phyloP scores from a whole-genome alignment of 2,888 invertebrate species.

The Odontocolon sp. region DNA sequence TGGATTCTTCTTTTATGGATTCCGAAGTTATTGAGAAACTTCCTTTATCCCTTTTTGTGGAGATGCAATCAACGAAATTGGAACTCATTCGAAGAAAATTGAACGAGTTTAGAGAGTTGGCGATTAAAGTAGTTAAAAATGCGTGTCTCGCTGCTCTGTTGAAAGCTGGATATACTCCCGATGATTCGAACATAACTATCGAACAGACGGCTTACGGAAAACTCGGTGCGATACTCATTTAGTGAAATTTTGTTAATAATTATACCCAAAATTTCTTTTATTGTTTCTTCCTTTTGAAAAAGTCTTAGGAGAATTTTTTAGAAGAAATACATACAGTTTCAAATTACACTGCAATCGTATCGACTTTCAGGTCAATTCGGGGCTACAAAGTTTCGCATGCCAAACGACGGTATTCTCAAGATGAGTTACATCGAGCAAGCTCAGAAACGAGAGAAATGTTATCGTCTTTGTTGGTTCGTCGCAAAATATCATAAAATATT shows the following conservation, averaged over 20 bases:
- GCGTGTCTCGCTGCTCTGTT: slow-evolving; percentile 90
- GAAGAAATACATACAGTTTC: background rate
- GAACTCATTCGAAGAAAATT: slow-evolving; percentile 80
- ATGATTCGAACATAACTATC: slow-evolving; percentile 84
- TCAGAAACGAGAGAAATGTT: slow-evolving; percentile 90
- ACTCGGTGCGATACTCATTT: slow-evolving; percentile 64
- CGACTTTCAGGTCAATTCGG: slow-evolving; percentile 61
- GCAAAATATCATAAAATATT: slow-evolving; percentile 1
- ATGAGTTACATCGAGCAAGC: slow-evolving; percentile 95
- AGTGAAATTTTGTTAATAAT: background rate
- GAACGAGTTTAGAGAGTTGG: slow-evolving; percentile 81
- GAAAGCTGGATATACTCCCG: slow-evolving; percentile 89
- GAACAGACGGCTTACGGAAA: slow-evolving; percentile 75
- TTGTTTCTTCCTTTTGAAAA: too few relatives aligned
- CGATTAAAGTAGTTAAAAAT: slow-evolving; percentile 84
- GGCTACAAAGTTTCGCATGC: slow-evolving; percentile 69
- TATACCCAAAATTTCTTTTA: background rate
- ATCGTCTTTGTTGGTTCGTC: slow-evolving; percentile 88
- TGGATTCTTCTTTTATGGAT: slow-evolving; percentile 85
- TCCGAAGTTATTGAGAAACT: slow-evolving; percentile 81
- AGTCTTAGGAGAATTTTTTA: too few relatives aligned
- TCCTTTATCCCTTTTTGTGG: slow-evolving; percentile 87
- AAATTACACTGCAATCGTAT: background rate
- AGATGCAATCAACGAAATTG: slow-evolving; percentile 82
- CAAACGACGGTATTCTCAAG: slow-evolving; percentile 80